phyloP scores from a whole-genome alignment of 1,140 invertebrate species.

The Sogatella furcifera region DNA sequence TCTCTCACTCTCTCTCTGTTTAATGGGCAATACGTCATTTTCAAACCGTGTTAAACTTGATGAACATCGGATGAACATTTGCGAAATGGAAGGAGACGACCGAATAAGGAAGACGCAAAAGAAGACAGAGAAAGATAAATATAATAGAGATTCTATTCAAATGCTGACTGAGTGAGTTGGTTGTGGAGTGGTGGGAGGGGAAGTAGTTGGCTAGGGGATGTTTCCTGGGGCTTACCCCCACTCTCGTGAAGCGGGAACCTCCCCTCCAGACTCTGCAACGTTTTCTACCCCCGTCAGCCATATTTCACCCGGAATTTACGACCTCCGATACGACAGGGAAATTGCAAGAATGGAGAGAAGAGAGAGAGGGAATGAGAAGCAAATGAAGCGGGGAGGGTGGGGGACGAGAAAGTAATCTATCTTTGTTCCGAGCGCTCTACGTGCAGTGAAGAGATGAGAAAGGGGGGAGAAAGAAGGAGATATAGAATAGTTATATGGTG shows the following conservation, averaged over 20 bases:
- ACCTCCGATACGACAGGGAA: conserved; percentile 39
- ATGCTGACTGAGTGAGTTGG: not conserved
- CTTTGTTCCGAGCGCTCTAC: conserved; percentile 1
- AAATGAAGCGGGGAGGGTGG: not conserved
- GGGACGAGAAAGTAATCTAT: conserved; percentile 6
- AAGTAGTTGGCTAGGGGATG: not conserved
- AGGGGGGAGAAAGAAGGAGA: conserved; percentile 1
- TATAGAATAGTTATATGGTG: not conserved
- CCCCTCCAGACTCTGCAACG: conserved; percentile 5
- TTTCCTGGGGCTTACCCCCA: not conserved
- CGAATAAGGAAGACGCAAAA: not conserved
- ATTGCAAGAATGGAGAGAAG: conserved; percentile 39
- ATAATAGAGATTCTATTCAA: conserved; percentile 1
- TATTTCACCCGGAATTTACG: conserved; percentile 38
- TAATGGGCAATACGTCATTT: too few relatives aligned
- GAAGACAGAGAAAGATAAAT: not conserved
- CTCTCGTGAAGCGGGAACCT: not conserved
- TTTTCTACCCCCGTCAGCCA: conserved; percentile 25
- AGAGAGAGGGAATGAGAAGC: not conserved
- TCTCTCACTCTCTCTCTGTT: too few relatives aligned
- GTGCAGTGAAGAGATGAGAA: conserved; percentile 4
- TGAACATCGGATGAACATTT: too few relatives aligned
- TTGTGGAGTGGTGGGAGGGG: not conserved
- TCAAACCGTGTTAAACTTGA: too few relatives aligned
- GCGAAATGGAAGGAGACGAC: too few relatives aligned